Evolutionary conservation across 2,113 vertebrate species (phyloP).

Genomic region (Panthera leo): DNA sequence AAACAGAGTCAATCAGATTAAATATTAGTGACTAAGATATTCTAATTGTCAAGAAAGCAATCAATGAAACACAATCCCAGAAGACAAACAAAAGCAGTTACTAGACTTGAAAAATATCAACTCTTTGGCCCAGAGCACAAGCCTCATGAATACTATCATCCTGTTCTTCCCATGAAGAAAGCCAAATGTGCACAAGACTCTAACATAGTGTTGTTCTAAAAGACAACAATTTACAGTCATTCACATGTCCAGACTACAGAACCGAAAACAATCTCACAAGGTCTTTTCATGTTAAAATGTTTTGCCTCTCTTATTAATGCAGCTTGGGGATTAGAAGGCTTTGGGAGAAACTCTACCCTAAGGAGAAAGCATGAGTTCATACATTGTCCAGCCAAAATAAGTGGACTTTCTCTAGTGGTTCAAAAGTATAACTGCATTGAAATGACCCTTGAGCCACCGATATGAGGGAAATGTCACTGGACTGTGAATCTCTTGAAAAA

Average conservation of each 20-base stretch:
- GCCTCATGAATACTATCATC: neutral
- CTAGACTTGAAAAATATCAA: neutral
- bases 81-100: neutral
- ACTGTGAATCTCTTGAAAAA: conserved; percentile 24
- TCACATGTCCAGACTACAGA: neutral
- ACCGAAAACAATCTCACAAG: neutral
- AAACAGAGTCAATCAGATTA: neutral
- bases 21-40: neutral
- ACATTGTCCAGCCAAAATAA: conserved; percentile 4
- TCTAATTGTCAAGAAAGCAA: neutral
- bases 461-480: neutral
- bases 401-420: neutral
- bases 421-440: neutral
- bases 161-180: neutral
- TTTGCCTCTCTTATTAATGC: neutral
- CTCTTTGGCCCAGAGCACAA: neutral
- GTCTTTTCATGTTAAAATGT: conserved; percentile 2
- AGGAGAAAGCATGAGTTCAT: neutral
- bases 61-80: neutral
- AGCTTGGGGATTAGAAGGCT: neutral
- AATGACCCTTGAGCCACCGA: neutral
- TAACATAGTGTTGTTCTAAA: neutral
- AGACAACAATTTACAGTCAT: neutral
- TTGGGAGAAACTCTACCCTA: neutral
- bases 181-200: neutral